A percentile compares a stretch with the other conserved stretches of the same genome.
These are phyloP conservation scores for Cordilura impudica DNA, from an alignment of 2,888 invertebrate species.

Conservation along the genomic window DNA sequence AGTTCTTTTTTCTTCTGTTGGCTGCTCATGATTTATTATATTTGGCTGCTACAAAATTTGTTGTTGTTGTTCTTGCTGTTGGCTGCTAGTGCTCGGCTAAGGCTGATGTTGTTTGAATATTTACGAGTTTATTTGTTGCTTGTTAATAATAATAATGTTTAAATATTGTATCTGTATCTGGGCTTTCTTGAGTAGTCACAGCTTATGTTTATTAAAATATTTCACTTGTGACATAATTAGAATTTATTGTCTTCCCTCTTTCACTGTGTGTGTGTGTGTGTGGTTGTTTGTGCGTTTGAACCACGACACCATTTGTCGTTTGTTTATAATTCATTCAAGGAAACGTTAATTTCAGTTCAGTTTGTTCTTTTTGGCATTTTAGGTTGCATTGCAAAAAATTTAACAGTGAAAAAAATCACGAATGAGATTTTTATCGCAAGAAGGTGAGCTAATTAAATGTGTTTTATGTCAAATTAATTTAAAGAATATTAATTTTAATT, in stretches of 20 bases:
- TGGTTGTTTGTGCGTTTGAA: constrained; percentile 1
- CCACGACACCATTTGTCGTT: constrained; percentile 3
- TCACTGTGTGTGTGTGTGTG: not conserved
- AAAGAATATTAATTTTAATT: constrained; percentile 60
- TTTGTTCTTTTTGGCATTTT: constrained; percentile 34
- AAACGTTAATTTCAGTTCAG: constrained; percentile 53
- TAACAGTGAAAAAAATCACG: not conserved
- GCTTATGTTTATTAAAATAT: constrained; percentile 75
- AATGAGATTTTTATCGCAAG: constrained; percentile 49
- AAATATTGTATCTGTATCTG: constrained; percentile 40
- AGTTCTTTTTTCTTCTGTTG: constrained; percentile 26
- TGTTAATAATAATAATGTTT: constrained; percentile 56
- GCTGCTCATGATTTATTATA: constrained; percentile 61
- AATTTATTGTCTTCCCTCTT: constrained; percentile 69
- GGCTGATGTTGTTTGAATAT: constrained; percentile 54
- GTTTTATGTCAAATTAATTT: constrained; percentile 61
- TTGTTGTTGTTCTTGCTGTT: constrained; percentile 41
- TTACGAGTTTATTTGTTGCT: constrained; percentile 62
- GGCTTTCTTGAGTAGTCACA: constrained; percentile 62
- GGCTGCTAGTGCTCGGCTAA: constrained; percentile 29
- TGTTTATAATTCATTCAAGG: constrained; percentile 44
- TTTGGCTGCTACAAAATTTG: constrained; percentile 53
- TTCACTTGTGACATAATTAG: constrained; percentile 76
- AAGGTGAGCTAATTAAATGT: constrained; percentile 63
- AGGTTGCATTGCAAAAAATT: constrained; percentile 4